Evolutionary conservation across 2,888 invertebrate genomes (phyloP), one percentile per base, ranked within the genome.

Genomic region (Meganola albula): DNA sequence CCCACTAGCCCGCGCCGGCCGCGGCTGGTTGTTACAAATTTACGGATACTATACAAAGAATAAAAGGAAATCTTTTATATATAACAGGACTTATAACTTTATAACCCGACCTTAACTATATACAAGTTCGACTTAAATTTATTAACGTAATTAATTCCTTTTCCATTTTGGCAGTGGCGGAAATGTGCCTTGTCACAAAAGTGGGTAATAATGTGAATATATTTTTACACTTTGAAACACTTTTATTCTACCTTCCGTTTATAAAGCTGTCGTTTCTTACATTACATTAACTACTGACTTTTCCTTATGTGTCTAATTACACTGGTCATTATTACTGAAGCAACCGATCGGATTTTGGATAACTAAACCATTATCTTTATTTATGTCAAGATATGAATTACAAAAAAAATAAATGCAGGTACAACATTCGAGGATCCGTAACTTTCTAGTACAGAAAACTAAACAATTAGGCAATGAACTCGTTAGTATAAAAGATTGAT

Each of bases 371-470:
- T 63, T 72, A 78, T 64, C 70, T 73, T 76, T 74, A 75, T 78
- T 78, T 78, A 84, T 80, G 83, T 80, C 83, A 82, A 83, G 69
- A 63, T 69, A 69, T 68, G 74, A 77, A 72, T 74, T 79, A 80
- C 74, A 78, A 80, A 82, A 74, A 71, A 78, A 48, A 56, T 80
- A 85, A 86, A 87, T 85, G 86, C 87, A 87, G 87, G 87, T 87
- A 87, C 87, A 85, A 82, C 77, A 85, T 84, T 86, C 86, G 86
- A 87, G 86, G 83, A 85, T 79, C 71, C 67, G 66, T 74, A 76
- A 78, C 83, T 85, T 78, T 84, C 80, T 74, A 76, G 74, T 78
- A 73, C 3, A 76, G 71, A 77, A 69, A 79, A 79, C 73, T 79
- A 83, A 80, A 83, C 75, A 73, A 77, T 74, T 75, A 79, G 71